These are phyloP conservation scores for Gyrodactylus bullatarudis DNA, from an alignment of 1,140 invertebrate genomes.

Conservation along the genomic window DNA sequence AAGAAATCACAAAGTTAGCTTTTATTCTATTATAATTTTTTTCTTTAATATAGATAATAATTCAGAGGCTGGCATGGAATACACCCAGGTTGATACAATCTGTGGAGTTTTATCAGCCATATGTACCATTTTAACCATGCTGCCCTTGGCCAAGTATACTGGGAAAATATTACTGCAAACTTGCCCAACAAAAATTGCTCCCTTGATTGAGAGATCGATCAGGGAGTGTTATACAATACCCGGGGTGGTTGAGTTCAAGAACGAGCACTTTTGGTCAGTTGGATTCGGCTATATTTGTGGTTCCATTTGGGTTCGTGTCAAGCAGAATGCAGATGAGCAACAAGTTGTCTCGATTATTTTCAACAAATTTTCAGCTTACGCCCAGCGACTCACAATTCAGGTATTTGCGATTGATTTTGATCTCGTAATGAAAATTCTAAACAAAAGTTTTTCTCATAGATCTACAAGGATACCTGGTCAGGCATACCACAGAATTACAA, in stretches of 20 bases:
- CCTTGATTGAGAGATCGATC: constrained; percentile 28
- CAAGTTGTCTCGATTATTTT: constrained; percentile 28
- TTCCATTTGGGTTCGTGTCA: constrained; percentile 27
- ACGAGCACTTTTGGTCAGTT: constrained; percentile 35
- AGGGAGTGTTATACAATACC: constrained; percentile 31
- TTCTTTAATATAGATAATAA: too few species aligned
- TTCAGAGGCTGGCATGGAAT: background rate
- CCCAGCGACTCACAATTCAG: constrained; percentile 27
- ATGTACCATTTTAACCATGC: background rate
- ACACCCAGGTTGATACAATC: background rate
- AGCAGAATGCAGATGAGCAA: constrained; percentile 32
- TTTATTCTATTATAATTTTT: too few species aligned
- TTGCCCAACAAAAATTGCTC: constrained; percentile 26
- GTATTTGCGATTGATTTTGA: too few species aligned
- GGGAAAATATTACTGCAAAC: constrained; percentile 28
- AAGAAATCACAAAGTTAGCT: too few species aligned
- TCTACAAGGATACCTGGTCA: background rate
- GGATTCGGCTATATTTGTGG: constrained; percentile 23
- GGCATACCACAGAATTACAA: background rate
- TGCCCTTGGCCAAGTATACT: background rate
- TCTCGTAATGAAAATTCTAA: too few species aligned
- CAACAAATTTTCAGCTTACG: constrained; percentile 26
- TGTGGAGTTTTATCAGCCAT: background rate
- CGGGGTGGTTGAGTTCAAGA: constrained; percentile 32
- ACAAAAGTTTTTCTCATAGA: too few species aligned